Evolutionary conservation across 1,140 invertebrate genomes (phyloP).

Genomic region (Bombus difficillimus): DNA sequence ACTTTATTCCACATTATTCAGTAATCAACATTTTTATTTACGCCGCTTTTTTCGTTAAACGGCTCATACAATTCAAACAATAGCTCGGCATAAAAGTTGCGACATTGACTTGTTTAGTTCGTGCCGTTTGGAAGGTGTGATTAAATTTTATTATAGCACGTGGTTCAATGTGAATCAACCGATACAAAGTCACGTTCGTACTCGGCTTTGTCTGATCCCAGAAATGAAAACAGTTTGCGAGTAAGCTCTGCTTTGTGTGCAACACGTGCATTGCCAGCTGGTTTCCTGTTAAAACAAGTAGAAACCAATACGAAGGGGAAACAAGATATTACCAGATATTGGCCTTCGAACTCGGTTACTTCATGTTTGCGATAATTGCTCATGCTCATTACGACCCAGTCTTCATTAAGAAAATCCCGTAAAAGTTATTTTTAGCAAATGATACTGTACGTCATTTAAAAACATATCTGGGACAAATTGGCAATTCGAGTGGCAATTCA

Average conservation of each 20-base stretch:
- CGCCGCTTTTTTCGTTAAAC: too few relatives aligned
- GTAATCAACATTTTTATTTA: too few relatives aligned
- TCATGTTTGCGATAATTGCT: neutral
- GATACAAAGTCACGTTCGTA: conserved; percentile 3
- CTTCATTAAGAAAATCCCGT: too few relatives aligned
- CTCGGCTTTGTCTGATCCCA: neutral
- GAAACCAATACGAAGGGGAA: neutral
- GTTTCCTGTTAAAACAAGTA: neutral
- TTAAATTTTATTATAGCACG: too few relatives aligned
- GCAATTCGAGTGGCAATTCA: too few relatives aligned
- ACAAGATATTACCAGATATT: neutral
- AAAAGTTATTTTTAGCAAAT: too few relatives aligned
- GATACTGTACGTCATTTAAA: too few relatives aligned
- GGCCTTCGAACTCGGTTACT: neutral
- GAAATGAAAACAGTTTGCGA: neutral
- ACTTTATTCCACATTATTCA: too few relatives aligned
- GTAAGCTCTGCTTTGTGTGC: too few relatives aligned
- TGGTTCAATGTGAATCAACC: neutral
- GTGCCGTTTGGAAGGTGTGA: too few relatives aligned
- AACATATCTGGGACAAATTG: too few relatives aligned
- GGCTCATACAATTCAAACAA: neutral
- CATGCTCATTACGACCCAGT: too few relatives aligned
- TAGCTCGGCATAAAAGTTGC: neutral
- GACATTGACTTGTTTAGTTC: neutral
- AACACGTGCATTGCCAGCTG: neutral